Conservation (phyloP, 2,797 vertebrate species). For the Benthosema pterotum region DNA sequence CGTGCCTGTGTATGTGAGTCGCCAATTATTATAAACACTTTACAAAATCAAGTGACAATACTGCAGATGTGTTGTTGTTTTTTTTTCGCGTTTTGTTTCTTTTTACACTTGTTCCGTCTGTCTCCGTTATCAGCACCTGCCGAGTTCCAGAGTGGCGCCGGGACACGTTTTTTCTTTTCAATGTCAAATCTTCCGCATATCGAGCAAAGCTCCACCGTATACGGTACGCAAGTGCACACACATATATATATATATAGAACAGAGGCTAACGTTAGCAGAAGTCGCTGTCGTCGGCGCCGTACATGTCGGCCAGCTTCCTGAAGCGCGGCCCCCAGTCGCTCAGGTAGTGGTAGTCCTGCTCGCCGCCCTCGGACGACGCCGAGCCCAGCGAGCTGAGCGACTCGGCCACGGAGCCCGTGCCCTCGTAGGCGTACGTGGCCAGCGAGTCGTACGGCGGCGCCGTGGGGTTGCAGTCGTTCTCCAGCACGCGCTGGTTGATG, state of each 20-base stretch:
- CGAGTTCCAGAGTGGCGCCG: no score
- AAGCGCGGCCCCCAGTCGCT: slow-evolving; percentile 96
- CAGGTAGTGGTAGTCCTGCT: slow-evolving; percentile 95
- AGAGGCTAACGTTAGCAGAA: slow-evolving; percentile 82
- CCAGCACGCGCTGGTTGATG: slow-evolving; percentile 92
- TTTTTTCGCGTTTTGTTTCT: no score
- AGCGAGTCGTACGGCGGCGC: slow-evolving; percentile 95
- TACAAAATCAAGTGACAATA: no score
- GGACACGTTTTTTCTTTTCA: no score
- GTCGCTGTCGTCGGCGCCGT: slow-evolving; percentile 88
- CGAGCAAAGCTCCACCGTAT: no score
- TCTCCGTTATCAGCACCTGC: no score
- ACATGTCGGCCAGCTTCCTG: slow-evolving; percentile 94
- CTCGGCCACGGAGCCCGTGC: slow-evolving; percentile 88
- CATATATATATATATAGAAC: no score
- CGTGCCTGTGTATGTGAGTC: neutral
- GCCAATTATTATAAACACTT: neutral
- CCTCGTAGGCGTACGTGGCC: slow-evolving; percentile 97
- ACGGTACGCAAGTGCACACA: neutral
- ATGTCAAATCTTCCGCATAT: no score
- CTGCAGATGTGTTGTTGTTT: no score
- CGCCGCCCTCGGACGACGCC: slow-evolving; percentile 84
- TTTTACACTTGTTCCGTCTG: no score
- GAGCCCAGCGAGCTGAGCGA: slow-evolving; percentile 94
- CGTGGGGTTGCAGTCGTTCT: slow-evolving; percentile 88